Conservation (phyloP, 1,140 invertebrate species). For the Solenopsis fugax region DNA sequence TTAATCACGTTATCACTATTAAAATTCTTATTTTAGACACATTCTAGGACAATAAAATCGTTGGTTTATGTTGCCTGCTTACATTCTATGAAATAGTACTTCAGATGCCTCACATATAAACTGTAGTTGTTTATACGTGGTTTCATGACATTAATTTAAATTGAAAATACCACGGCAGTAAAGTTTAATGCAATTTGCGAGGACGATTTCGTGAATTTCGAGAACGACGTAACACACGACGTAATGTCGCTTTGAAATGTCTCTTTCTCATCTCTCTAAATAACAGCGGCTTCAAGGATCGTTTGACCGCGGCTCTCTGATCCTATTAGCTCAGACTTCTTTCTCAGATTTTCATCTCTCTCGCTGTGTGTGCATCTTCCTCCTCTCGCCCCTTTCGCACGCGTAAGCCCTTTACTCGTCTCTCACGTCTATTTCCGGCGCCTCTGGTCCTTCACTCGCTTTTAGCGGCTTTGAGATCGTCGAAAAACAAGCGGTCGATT, state of each 20-base stretch:
- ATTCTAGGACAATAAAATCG: background rate
- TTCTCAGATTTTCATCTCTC: slow-evolving; percentile 78
- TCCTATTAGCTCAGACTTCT: slow-evolving; percentile 84
- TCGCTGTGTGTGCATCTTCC: slow-evolving; percentile 32
- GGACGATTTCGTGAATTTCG: slow-evolving; percentile 44
- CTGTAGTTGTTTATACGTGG: slow-evolving; percentile 16
- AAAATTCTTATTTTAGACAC: background rate
- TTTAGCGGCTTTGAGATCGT: slow-evolving; percentile 70
- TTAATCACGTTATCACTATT: background rate
- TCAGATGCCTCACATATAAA: background rate
- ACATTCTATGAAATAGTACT: background rate
- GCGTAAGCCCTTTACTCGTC: slow-evolving; percentile 25
- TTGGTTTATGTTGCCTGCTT: background rate
- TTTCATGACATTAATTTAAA: slow-evolving; percentile 35
- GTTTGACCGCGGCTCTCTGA: slow-evolving; percentile 82
- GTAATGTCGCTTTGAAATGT: slow-evolving; percentile 52
- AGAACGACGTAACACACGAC: slow-evolving; percentile 50
- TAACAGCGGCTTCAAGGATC: slow-evolving; percentile 82
- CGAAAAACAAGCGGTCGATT: slow-evolving; percentile 73
- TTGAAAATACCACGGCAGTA: slow-evolving; percentile 51
- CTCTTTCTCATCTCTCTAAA: slow-evolving; percentile 72
- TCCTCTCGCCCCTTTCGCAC: slow-evolving; percentile 51
- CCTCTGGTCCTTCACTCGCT: slow-evolving; percentile 57
- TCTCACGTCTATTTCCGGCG: slow-evolving; percentile 74
- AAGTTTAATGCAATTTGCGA: slow-evolving; percentile 52